Evolutionary conservation across 2,113 vertebrate genomes (phyloP).

Genomic region (Scopus umbretta): DNA sequence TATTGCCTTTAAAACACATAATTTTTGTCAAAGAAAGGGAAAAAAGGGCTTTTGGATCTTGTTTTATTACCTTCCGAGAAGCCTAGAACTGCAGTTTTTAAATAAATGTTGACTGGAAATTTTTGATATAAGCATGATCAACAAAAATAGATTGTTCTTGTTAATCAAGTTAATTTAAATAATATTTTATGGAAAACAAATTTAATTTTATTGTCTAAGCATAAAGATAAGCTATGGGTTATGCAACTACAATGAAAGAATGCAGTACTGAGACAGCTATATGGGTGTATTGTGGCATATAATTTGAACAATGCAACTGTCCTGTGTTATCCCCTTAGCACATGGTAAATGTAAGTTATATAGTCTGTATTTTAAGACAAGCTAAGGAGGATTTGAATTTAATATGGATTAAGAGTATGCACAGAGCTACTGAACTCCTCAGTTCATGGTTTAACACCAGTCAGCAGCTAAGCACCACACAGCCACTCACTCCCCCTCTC

Average conservation of each 20-base stretch:
- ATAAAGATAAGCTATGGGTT: neutral
- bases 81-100: neutral
- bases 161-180: neutral
- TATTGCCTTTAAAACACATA: neutral
- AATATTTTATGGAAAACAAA: neutral
- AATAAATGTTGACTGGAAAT: neutral
- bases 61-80: neutral
- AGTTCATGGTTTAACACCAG: no score
- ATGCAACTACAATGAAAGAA: conserved; percentile 4
- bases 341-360: neutral
- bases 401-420: neutral
- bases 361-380: neutral
- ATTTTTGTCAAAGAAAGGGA: neutral
- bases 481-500: no score
- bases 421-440: neutral
- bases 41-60: neutral
- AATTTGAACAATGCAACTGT: neutral
- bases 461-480: no score
- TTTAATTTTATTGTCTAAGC: neutral
- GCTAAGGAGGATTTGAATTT: neutral
- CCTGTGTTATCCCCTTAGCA: neutral
- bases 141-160: neutral
- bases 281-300: neutral
- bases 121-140: neutral
- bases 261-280: neutral